phyloP scores from a whole-genome alignment of 2,888 invertebrate genomes.

The Neoascia interrupta region DNA sequence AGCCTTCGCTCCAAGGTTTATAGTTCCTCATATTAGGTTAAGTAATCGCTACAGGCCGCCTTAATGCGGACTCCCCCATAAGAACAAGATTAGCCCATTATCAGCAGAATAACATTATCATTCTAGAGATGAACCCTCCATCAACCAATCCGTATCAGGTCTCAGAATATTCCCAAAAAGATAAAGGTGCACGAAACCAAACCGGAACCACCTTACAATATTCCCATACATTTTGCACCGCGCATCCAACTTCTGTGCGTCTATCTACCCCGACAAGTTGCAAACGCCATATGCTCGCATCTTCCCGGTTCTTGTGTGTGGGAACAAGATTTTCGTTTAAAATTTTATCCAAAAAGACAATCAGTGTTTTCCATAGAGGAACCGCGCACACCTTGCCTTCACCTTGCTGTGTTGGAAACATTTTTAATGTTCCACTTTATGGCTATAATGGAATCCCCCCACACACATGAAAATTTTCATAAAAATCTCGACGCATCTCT shows the following conservation, averaged over 20 bases:
- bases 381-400: slow-evolving; percentile 51
- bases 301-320: slow-evolving; percentile 33
- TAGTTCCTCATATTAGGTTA: no score
- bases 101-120: no score
- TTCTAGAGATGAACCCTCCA: no score
- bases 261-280: slow-evolving; percentile 57
- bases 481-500: slow-evolving; percentile 13
- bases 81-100: no score
- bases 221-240: slow-evolving; percentile 56
- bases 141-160: no score
- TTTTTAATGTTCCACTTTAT: slow-evolving; percentile 47
- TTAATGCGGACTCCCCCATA: no score
- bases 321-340: slow-evolving; percentile 29
- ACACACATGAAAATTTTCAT: not conserved
- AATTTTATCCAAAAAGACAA: slow-evolving; percentile 15
- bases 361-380: slow-evolving; percentile 39
- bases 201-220: slow-evolving; percentile 67
- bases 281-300: slow-evolving; percentile 52
- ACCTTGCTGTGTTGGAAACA: slow-evolving; percentile 59
- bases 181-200: slow-evolving; percentile 14
- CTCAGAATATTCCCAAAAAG: no score
- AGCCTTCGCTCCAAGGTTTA: no score
- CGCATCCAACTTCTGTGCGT: not conserved
- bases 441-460: slow-evolving; percentile 53
- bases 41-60: no score